Evolutionary conservation across 2,797 vertebrate genomes (phyloP).

Genomic region (Vultur gryphus): DNA sequence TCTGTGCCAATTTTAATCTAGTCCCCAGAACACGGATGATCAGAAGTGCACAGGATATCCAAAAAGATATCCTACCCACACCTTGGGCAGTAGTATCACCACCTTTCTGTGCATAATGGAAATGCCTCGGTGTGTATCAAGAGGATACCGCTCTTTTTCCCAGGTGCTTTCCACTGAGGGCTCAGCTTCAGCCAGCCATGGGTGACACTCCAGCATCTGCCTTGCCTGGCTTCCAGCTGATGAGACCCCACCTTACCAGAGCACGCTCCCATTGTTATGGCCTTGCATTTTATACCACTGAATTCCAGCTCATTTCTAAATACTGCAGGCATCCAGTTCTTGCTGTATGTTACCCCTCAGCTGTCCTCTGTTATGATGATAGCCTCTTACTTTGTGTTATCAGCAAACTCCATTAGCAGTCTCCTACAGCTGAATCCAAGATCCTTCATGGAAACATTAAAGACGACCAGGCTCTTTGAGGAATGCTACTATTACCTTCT

Average conservation of each 20-base stretch:
- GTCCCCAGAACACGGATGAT: background rate
- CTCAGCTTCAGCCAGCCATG: background rate
- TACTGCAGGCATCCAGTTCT: background rate
- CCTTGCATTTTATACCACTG: background rate
- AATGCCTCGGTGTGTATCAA: accelerated
- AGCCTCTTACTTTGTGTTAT: background rate
- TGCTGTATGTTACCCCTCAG: background rate
- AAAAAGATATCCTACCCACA: background rate
- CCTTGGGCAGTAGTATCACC: background rate
- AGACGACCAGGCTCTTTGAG: background rate
- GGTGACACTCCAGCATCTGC: background rate
- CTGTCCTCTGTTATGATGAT: background rate
- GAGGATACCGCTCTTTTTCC: background rate
- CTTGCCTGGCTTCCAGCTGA: background rate
- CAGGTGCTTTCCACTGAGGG: background rate
- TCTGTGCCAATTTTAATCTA: background rate
- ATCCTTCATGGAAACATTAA: background rate
- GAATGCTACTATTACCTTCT: background rate
- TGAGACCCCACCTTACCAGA: background rate
- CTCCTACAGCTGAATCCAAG: background rate
- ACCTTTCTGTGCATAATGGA: background rate
- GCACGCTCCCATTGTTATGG: background rate
- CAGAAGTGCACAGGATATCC: background rate
- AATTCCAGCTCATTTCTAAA: background rate
- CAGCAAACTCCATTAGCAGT: background rate